These are phyloP conservation scores for Leptodactylus fuscus DNA, from an alignment of 2,113 vertebrate genomes.

Conservation along the genomic window DNA sequence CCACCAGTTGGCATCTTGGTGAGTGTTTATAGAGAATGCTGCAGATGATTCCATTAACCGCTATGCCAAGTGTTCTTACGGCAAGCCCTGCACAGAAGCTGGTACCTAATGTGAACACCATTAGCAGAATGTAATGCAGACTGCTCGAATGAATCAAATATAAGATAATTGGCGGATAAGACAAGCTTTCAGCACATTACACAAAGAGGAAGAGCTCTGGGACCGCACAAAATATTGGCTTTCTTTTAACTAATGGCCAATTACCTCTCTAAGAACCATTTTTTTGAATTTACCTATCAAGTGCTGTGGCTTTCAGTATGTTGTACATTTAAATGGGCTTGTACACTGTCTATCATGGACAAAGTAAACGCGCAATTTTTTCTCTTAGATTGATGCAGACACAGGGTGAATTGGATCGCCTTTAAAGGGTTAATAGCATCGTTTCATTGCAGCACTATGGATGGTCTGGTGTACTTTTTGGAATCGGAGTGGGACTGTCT, in stretches of 20 bases:
- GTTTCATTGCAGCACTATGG: background rate
- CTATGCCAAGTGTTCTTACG: background rate
- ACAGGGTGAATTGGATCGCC: background rate
- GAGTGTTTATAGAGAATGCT: background rate
- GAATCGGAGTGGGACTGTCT: no score
- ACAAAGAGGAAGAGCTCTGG: background rate
- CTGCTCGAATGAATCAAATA: slow-evolving; percentile 9
- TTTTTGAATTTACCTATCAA: background rate
- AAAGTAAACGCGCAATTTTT: background rate
- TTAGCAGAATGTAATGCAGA: slow-evolving; percentile 10
- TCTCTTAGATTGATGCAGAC: background rate
- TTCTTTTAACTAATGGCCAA: slow-evolving; percentile 38
- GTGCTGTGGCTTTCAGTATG: background rate
- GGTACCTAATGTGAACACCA: slow-evolving; percentile 25
- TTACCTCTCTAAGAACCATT: slow-evolving; percentile 12
- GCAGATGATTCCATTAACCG: background rate
- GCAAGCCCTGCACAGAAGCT: background rate
- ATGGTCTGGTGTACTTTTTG: background rate
- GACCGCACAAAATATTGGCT: background rate
- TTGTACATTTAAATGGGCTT: background rate
- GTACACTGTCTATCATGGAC: background rate
- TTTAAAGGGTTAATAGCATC: background rate
- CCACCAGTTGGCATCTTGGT: no score
- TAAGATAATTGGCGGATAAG: slow-evolving; percentile 28
- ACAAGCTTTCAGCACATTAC: slow-evolving; percentile 17